These are phyloP conservation scores for human (Homo sapiens) DNA, from an alignment of 2,113 vertebrate species.

Conservation along the genomic window GRCh38 chr9:120980001-120980500, in stretches of 20 bases:
- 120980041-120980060: not conserved
- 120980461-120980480: not conserved
- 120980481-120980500: not conserved
- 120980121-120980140: not conserved
- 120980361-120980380: not conserved
- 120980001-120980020: not conserved
- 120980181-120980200: conserved; percentile 87
- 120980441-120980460: not conserved
- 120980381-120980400: not conserved
- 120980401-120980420: not conserved
- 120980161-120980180: conserved; percentile 88
- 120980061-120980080: not conserved
- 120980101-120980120: conserved; percentile 81
- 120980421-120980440: not conserved
- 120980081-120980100: conserved; percentile 86
- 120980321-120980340: not conserved
- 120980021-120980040: not conserved
- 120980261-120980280: conserved; percentile 28
- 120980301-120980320: not conserved
- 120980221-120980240: conserved; percentile 83
- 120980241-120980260: conserved; percentile 86
- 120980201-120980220: conserved; percentile 83
- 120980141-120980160: conserved; percentile 86
- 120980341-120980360: not conserved
- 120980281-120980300: not conserved